Evolutionary conservation across 2,113 vertebrate species (phyloP).

Genomic region (Gallinago undulata): DNA sequence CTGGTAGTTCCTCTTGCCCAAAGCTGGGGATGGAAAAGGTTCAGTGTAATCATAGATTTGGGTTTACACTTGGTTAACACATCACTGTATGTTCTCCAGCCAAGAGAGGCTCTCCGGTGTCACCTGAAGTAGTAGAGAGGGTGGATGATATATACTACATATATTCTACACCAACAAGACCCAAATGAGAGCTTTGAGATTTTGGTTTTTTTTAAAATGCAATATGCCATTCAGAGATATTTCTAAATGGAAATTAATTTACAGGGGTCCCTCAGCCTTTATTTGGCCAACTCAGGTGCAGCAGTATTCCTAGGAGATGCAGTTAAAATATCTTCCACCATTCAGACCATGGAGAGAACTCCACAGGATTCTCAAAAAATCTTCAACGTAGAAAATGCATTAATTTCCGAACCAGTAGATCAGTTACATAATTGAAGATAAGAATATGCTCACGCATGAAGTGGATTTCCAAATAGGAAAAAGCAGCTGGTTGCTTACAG

Average conservation of each 20-base stretch:
- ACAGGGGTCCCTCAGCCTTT: background rate
- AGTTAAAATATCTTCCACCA: background rate
- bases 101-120: background rate
- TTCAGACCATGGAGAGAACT: background rate
- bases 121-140: background rate
- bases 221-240: background rate
- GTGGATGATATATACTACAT: background rate
- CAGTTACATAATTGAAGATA: background rate
- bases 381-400: background rate
- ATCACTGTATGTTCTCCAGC: background rate
- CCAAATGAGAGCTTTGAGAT: background rate
- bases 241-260: background rate
- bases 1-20: background rate
- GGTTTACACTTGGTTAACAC: background rate
- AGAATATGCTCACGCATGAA: background rate
- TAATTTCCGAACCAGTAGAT: background rate
- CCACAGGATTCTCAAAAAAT: background rate
- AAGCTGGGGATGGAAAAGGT: background rate
- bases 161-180: background rate
- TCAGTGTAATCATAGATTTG: background rate
- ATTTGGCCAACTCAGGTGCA: background rate
- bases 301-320: background rate
- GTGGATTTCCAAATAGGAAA: background rate
- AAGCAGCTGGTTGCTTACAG: slow-evolving; percentile 27
- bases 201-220: background rate